Evolutionary conservation across 1,140 invertebrate species (phyloP).

Genomic region (Hypsibius dujardini): DNA sequence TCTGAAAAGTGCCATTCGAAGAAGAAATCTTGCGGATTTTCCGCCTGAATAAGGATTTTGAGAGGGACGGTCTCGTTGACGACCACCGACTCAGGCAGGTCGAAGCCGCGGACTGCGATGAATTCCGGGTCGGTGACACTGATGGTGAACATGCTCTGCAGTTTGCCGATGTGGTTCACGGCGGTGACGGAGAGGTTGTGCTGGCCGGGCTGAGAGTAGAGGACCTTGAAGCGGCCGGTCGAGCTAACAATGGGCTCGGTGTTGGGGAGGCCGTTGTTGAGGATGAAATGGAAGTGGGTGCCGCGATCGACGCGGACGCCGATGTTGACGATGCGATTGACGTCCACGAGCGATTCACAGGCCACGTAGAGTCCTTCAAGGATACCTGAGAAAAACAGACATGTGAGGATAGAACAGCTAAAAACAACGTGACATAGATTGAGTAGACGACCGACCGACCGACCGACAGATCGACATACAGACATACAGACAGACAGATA

Average conservation of each 20-base stretch:
- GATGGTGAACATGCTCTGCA: conserved; percentile 1
- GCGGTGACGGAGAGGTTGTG: neutral
- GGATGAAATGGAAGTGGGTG: neutral
- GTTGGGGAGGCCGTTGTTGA: neutral
- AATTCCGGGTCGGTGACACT: neutral
- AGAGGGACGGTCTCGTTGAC: conserved; percentile 2
- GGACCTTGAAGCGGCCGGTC: neutral
- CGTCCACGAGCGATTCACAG: neutral
- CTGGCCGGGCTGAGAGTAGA: neutral
- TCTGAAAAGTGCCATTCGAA: conserved; percentile 4
- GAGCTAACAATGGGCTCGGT: neutral
- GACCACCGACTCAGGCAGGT: neutral
- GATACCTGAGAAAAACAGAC: neutral
- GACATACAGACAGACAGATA: too few species aligned
- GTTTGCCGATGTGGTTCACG: neutral
- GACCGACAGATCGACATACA: too few species aligned
- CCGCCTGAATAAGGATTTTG: neutral
- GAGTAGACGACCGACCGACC: too few species aligned
- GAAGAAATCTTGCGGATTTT: neutral
- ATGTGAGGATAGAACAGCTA: neutral
- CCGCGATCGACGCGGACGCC: neutral
- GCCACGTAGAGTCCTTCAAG: neutral
- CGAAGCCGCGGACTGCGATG: neutral
- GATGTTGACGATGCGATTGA: neutral
- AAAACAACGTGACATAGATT: too few species aligned